Percentiles rank a stretch among this genome's conserved stretches.
Evolutionary conservation across 1,140 invertebrate genomes (phyloP).

Genomic region (Hetaerina americana): DNA sequence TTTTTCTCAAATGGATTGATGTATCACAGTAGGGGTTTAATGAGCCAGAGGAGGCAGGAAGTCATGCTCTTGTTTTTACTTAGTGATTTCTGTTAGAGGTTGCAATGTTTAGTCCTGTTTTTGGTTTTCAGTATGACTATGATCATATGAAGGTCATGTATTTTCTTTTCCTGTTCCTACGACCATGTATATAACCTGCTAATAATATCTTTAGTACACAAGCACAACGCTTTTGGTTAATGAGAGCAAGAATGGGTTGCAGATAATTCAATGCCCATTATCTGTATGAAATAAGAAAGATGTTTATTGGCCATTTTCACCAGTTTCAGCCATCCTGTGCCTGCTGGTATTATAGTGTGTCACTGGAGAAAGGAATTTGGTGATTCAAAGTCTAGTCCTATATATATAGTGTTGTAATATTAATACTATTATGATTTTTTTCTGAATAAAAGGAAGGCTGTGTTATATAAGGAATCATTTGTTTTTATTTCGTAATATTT

Average conservation of each 20-base stretch:
- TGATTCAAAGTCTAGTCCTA: neutral
- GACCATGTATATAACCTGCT: too few relatives aligned
- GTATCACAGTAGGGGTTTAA: neutral
- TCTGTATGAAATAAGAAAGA: neutral
- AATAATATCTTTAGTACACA: neutral
- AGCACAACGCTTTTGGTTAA: neutral
- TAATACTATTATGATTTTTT: neutral
- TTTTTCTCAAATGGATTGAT: neutral
- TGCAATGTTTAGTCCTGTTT: neutral
- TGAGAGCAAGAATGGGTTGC: neutral
- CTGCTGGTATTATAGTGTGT: neutral
- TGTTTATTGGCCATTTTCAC: neutral
- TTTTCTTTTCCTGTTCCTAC: neutral
- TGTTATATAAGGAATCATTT: neutral
- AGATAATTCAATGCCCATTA: neutral
- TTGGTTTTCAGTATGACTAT: neutral
- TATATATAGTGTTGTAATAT: neutral
- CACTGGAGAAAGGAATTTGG: neutral
- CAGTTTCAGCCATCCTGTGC: neutral
- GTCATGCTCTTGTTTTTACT: neutral
- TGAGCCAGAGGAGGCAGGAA: neutral
- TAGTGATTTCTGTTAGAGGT: neutral
- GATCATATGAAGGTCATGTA: neutral
- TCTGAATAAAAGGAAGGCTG: neutral
- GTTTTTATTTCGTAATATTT: neutral